Evolutionary conservation across 64 coral and sea anemone genomes (phyloP).

Genomic region (Dendrophyllia cribrosa): DNA sequence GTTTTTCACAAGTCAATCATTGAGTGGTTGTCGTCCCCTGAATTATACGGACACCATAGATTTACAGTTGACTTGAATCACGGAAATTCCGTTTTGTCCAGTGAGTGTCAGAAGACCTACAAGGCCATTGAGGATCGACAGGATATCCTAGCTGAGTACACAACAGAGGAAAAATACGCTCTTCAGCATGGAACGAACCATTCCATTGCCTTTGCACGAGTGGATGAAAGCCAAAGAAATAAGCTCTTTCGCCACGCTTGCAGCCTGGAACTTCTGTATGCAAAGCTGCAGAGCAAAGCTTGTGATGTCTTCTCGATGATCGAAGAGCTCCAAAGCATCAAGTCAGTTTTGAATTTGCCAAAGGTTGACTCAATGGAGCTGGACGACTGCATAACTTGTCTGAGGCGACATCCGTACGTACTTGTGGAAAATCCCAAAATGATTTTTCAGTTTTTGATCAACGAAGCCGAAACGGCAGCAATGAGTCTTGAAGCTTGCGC

Average conservation of each 20-base stretch:
- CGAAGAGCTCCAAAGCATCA: conserved; percentile 56
- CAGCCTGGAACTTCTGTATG: conserved; percentile 62
- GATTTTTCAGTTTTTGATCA: conserved; percentile 52
- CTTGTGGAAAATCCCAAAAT: conserved; percentile 41
- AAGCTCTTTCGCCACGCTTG: conserved; percentile 46
- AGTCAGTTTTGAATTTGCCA: not conserved
- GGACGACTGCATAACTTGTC: conserved; percentile 45
- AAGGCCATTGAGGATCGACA: not conserved
- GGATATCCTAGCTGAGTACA: not conserved
- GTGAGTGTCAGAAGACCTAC: conserved; percentile 50
- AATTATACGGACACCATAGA: conserved; percentile 46
- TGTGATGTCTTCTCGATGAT: conserved; percentile 70
- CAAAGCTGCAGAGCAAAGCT: conserved; percentile 39
- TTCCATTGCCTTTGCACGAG: conserved; percentile 21
- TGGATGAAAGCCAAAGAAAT: conserved; percentile 4
- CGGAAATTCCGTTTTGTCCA: conserved; percentile 56
- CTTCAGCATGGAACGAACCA: conserved; percentile 67
- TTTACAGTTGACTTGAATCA: conserved; percentile 53
- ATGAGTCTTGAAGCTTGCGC: conserved; percentile 46
- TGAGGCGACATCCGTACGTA: conserved; percentile 56
- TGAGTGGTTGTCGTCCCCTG: conserved; percentile 60
- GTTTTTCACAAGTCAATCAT: conserved; percentile 87
- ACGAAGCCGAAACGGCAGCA: conserved; percentile 36
- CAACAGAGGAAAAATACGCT: conserved; percentile 63
- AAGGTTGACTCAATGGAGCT: conserved; percentile 9